phyloP scores from a whole-genome alignment of 2,888 invertebrate genomes.

The Lobophora halterata region DNA sequence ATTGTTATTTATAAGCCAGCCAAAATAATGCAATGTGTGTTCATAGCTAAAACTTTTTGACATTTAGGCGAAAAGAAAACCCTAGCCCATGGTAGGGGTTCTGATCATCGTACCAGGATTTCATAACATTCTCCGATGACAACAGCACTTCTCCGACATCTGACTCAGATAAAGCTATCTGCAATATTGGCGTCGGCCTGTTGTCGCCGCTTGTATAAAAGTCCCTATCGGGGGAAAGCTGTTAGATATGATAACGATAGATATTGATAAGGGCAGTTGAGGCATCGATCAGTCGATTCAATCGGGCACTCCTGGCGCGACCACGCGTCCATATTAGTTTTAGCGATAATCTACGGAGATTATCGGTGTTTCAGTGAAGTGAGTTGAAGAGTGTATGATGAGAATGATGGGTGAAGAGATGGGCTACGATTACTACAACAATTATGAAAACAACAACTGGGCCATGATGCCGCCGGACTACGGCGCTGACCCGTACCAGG shows the following conservation, averaged over 20 bases:
- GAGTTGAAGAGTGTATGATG: constrained; percentile 57
- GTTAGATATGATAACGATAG: constrained; percentile 77
- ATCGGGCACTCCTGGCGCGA: constrained; percentile 37
- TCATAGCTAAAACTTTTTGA: too few relatives aligned
- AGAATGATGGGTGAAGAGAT: constrained; percentile 81
- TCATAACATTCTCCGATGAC: constrained; percentile 43
- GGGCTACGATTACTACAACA: constrained; percentile 79
- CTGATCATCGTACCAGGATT: too few relatives aligned
- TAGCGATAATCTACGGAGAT: constrained; percentile 41
- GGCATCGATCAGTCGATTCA: constrained; percentile 75
- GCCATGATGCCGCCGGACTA: constrained; percentile 87
- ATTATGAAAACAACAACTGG: constrained; percentile 85
- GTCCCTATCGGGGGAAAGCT: constrained; percentile 72
- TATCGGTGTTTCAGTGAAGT: constrained; percentile 25
- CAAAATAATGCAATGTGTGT: too few relatives aligned
- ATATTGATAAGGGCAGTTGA: constrained; percentile 73
- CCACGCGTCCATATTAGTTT: constrained; percentile 24
- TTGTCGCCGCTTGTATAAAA: constrained; percentile 62
- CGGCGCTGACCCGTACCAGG: constrained; percentile 74
- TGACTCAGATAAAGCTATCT: constrained; percentile 66
- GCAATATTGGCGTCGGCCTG: constrained; percentile 55
- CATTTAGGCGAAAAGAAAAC: too few relatives aligned
- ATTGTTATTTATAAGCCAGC: too few relatives aligned
- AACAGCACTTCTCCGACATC: constrained; percentile 52
- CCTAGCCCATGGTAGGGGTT: too few relatives aligned